These are phyloP conservation scores for Tenthredo amoena DNA, from an alignment of 2,888 invertebrate species.

Conservation along the genomic window DNA sequence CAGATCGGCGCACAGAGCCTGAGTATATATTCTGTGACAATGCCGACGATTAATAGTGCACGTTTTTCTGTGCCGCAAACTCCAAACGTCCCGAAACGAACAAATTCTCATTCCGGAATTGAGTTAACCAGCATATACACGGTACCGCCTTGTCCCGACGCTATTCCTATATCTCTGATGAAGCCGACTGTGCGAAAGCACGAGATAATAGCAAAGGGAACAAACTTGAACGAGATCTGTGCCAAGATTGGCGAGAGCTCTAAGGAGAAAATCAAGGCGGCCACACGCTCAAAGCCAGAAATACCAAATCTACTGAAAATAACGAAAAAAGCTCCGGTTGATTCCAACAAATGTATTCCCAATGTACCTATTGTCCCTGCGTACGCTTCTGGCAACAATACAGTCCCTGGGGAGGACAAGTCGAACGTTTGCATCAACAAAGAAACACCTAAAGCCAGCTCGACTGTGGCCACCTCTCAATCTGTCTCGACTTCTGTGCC, in stretches of 20 bases:
- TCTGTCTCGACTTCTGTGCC: slow-evolving; percentile 56
- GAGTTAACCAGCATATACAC: slow-evolving; percentile 62
- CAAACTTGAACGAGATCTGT: slow-evolving; percentile 73
- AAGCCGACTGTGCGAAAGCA: slow-evolving; percentile 71
- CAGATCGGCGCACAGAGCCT: slow-evolving; percentile 48
- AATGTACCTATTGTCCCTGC: slow-evolving; percentile 74
- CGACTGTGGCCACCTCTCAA: slow-evolving; percentile 54
- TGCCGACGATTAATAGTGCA: slow-evolving; percentile 64
- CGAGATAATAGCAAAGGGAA: slow-evolving; percentile 71
- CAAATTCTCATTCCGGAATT: slow-evolving; percentile 24
- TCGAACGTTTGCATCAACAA: slow-evolving; percentile 37
- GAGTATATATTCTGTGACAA: slow-evolving; percentile 69
- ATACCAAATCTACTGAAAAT: slow-evolving; percentile 75
- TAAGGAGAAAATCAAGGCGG: slow-evolving; percentile 73
- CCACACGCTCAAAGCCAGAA: slow-evolving; percentile 70
- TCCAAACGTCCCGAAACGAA: neutral
- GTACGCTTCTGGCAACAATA: slow-evolving; percentile 68
- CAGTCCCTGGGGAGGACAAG: slow-evolving; percentile 50
- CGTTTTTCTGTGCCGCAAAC: slow-evolving; percentile 56
- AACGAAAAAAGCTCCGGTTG: slow-evolving; percentile 64
- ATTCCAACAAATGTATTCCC: slow-evolving; percentile 67
- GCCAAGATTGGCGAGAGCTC: slow-evolving; percentile 75
- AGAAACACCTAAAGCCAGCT: slow-evolving; percentile 50
- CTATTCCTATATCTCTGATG: slow-evolving; percentile 75
- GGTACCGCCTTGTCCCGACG: slow-evolving; percentile 75